Percentiles rank a stretch among this genome's conserved stretches.
phyloP scores from a whole-genome alignment of 2,113 vertebrate species.

The Furnarius figulus region DNA sequence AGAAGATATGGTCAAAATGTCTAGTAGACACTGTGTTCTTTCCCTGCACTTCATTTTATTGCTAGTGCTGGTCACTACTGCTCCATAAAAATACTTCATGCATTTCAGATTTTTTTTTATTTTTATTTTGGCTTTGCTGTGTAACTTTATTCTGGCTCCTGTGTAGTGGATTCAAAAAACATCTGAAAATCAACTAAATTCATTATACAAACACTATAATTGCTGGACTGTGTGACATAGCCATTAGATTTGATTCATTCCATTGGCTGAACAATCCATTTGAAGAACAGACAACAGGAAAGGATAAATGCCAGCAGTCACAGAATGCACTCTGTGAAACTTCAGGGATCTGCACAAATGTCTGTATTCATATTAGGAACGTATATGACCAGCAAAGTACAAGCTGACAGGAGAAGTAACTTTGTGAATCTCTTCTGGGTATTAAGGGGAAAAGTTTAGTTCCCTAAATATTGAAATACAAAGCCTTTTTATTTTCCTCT shows the following conservation, averaged over 20 bases:
- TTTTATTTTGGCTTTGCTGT: neutral
- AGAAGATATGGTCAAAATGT: slow-evolving; percentile 9
- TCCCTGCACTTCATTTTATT: neutral
- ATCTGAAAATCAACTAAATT: neutral
- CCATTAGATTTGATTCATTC: neutral
- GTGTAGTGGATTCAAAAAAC: neutral
- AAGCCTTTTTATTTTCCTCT: neutral
- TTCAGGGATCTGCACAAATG: neutral
- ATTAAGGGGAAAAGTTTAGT: neutral
- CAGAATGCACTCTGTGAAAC: neutral
- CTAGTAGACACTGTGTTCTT: neutral
- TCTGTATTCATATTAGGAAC: neutral
- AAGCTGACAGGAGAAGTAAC: neutral
- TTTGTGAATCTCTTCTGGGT: neutral
- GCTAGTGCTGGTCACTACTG: neutral
- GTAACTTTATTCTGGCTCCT: neutral
- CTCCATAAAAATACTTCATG: neutral
- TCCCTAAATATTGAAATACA: neutral
- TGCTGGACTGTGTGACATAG: neutral
- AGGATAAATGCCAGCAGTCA: neutral
- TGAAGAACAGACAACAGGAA: neutral
- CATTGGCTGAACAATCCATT: accelerated
- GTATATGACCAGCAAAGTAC: neutral
- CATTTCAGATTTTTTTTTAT: neutral
- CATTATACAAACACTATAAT: neutral